Evolutionary conservation across 1,140 invertebrate species (phyloP), one percentile per base, ranked within the genome.

Genomic region (Cyphomyrmex costatus): DNA sequence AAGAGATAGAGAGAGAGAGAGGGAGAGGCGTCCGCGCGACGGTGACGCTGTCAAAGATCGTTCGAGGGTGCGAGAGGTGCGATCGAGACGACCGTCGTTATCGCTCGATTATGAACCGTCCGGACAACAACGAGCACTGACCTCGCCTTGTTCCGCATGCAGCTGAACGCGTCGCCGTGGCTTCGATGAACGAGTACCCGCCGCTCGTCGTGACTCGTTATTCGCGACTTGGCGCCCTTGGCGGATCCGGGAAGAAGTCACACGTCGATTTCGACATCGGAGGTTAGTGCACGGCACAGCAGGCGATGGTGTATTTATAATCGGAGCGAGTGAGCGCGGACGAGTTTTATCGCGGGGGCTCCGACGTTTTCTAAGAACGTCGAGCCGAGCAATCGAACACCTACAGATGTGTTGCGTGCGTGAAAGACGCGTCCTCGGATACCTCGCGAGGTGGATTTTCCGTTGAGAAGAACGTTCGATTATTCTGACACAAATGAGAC

Each of bases 181-280:
- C 24, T 36, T 74, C 68, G 49, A 83, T 83, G 79, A 83, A 74
- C 53, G 33, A n/a, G 33, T n/a, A 70, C 60, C 66, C 24, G 79
- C 56, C 14, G n/a, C 27, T 3, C 12, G 36, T 36, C 36, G 68
- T 83, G 79, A 83, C 36, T 83, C 68, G 60, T 73, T 49, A 19
- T 30, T 83, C 68, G 36, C 53, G 36, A 36, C 24, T 71, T 30
- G 79, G 76, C 60, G 30, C 8, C 36, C 36, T 42, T 42, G 79
- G 42, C 60, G 19, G 56, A 10, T 58, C 30, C 63, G 16, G 21
- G 79, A 82, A 12, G 53, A 30, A 73, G 12, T 33, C 79, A 16
- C 79, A 16, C 30, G 46, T 53, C 49, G 68, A 83, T 83, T 83
- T 73, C 79, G 36, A 83, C 66, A 73, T 83, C 68, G 51, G 66